Conservation (phyloP, 92 coral and sea anemone species). For the Zoanthus solanderi region DNA sequence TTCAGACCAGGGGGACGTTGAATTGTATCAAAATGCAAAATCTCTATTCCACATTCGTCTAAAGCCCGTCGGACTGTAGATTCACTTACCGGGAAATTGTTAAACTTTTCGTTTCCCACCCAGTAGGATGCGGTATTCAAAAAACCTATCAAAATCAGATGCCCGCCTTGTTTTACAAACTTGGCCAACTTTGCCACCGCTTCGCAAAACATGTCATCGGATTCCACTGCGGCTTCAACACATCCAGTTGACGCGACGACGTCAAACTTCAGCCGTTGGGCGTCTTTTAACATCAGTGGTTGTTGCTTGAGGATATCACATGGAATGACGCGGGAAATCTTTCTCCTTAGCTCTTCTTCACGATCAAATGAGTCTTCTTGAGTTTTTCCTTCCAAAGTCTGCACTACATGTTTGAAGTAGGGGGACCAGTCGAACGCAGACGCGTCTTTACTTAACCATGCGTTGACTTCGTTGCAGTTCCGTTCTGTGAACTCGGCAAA, state of each 20-base stretch:
- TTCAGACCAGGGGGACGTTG: too few species aligned
- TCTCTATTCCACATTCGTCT: too few species aligned
- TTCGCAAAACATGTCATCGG: too few species aligned
- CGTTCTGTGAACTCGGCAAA: constrained; percentile 68
- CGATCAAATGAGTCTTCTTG: constrained; percentile 35
- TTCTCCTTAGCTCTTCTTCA: constrained; percentile 53
- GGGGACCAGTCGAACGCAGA: constrained; percentile 6
- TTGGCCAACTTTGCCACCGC: constrained; percentile 18
- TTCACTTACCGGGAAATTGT: too few species aligned
- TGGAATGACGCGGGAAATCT: constrained; percentile 58
- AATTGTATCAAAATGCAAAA: too few species aligned
- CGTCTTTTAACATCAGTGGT: too few species aligned
- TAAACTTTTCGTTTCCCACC: too few species aligned
- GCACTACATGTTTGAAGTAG: too few species aligned
- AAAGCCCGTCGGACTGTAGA: too few species aligned
- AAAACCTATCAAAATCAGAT: not conserved
- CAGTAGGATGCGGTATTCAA: too few species aligned
- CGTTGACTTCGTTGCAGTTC: constrained; percentile 62
- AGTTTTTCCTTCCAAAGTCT: constrained; percentile 63
- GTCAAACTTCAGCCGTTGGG: constrained; percentile 13
- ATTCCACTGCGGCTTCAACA: constrained; percentile 23
- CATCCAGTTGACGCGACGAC: not conserved
- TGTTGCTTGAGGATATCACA: constrained; percentile 53
- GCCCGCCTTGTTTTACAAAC: constrained; percentile 24
- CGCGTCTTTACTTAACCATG: constrained; percentile 45